Base-by-base conservation (phyloP, 2,797 vertebrate genomes). In the Helicolenus hilgendorfi region DNA sequence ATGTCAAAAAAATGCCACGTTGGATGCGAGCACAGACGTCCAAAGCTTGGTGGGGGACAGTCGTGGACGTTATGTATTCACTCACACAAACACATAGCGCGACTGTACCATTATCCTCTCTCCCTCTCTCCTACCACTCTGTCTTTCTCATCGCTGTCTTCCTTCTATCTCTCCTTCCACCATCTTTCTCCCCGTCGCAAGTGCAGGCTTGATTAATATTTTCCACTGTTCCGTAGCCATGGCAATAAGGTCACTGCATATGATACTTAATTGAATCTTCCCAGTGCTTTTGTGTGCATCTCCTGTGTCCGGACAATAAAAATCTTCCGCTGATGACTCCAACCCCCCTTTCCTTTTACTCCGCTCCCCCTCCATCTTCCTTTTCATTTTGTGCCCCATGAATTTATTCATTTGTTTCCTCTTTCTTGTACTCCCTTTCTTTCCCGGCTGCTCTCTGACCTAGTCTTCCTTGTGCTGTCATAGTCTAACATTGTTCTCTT, bases 241-340 rank as follows among this genome's bases (percentile, higher is more conserved):
- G 98, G 98, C 98, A 98, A 99, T 99, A 98, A 98, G 98, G 99
- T 99, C 99, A 99, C 98, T 98, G 98, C 98, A 98, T 99, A 99
- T 99, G 98, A 99, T 99, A 99, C 98, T 99, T 99, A 99, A 99
- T 99, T 99, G 99, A 99, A 99, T 99, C 98, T 99, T 98, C 98
- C 97, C 97, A 96, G 97, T 98, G 98, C 98, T 98, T 99, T 98
- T 98, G 98, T 98, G 98, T 98, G 98, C 97, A 98, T 98, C 98
- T 98, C 97, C 96, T 96, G 96, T 98, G 98, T 98, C 98, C 98
- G 96, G 97, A 98, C 96, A 97, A 98, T 98, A 98, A 96, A 98
- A 98, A 98, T 97, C 97, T 98, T 97, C 97, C 93, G 92, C 97
- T 97, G 97, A 97, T 96, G 97, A 97, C 97, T 97, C 95, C 87